Evolutionary conservation across 2,888 invertebrate species (phyloP), one percentile per base, ranked within the genome.

Genomic region (Athetis lepigone): DNA sequence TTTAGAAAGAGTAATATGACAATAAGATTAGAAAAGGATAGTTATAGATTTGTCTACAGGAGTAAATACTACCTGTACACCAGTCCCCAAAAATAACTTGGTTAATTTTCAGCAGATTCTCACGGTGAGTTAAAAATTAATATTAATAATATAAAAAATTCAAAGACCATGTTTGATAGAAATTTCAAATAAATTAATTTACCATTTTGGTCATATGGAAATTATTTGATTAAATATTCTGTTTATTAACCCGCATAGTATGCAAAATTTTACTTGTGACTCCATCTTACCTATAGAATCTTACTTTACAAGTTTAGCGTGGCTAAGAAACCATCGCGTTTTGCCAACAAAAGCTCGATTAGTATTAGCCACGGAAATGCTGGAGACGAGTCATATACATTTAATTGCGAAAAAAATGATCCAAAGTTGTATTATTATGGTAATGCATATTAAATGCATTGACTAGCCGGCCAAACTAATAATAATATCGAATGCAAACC

Each of bases 1-100:
- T 80, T 62, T 61, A 42, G 40, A 54, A 39, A 27, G 50, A 58
- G 51, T 65, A 55, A 70, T 40, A 56, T 56, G 45, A 55, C 43
- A 46, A 49, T 40, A 60, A 40, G 25, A 55, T 43, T 57, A 21
- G 45, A 42, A 67, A 47, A 57, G 37, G 42, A 51, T 64, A 46
- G 6, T 25, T 19, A 49, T 21, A 40, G 16, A 37, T n/a, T 40
- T 43, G 16, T 42, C 18, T 19, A 58, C 37, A 51, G 42, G 27
- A 37, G 19, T 37, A 21, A 46, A 18, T 19, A 42, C 4, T 13
- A 11, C 23, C 25, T 39, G 21, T 27, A 36, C 11, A 51, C 9
- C 9, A 16, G 39, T 39, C 54, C 2, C 33, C 43, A 25, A 60
- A 60, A 37, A 13, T 9, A 66, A 50, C 16, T 5, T 23, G 16